Conservation (phyloP, 2,888 invertebrate species). For the Exephanes ischioxanthus region DNA sequence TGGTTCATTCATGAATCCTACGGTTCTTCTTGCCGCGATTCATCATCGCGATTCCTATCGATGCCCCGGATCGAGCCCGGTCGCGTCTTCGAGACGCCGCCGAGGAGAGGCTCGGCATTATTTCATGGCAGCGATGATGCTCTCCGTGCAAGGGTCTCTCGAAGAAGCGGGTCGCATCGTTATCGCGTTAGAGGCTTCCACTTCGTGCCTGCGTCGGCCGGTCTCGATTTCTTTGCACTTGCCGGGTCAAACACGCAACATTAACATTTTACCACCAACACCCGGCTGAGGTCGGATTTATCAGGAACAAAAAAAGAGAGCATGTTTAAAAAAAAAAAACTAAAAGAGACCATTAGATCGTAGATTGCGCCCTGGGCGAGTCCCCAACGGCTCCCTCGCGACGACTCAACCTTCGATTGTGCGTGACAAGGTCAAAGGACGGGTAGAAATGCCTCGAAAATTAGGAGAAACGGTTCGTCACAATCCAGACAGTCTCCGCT, state of each 20-base stretch:
- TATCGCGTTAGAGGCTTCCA: constrained; percentile 1
- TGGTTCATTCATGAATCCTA: constrained; percentile 52
- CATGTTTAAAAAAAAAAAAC: background rate
- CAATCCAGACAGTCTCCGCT: constrained; percentile 19
- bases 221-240: constrained; percentile 43
- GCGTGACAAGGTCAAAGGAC: constrained; percentile 14
- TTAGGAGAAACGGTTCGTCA: background rate
- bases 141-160: constrained; percentile 13
- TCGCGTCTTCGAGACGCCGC: constrained; percentile 41
- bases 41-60: constrained; percentile 54
- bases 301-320: constrained; percentile 8
- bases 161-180: constrained; percentile 21
- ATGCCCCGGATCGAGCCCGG: constrained; percentile 14
- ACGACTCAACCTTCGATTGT: constrained; percentile 18
- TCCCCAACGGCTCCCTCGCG: background rate
- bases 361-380: background rate
- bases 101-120: constrained; percentile 18
- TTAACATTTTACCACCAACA: constrained; percentile 55
- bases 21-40: constrained; percentile 16
- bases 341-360: background rate
- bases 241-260: constrained; percentile 54
- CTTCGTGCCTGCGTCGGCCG: constrained; percentile 26
- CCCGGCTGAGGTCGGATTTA: constrained; percentile 16
- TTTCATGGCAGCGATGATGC: constrained; percentile 27
- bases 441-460: constrained; percentile 57